Conservation (phyloP, 2,888 invertebrate genomes). For the Pegoplata infirma region DNA sequence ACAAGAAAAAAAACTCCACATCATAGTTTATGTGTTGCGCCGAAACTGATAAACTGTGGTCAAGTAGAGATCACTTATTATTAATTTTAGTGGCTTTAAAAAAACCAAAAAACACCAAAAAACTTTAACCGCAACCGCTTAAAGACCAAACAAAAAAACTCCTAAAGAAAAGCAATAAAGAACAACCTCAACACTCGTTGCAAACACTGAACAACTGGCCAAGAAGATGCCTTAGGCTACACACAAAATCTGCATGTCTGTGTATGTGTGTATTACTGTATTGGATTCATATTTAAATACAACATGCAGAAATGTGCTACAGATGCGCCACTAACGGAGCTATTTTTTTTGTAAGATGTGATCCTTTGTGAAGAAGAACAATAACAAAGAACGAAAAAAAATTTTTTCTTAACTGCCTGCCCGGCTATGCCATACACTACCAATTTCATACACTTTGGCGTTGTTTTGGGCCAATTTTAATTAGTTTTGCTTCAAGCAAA, state of each 20-base stretch:
- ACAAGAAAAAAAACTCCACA: neutral
- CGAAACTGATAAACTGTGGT: constrained; percentile 66
- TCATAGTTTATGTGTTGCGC: constrained; percentile 34
- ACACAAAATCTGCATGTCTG: neutral
- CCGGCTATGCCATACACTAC: neutral
- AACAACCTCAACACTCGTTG: constrained; percentile 28
- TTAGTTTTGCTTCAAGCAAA: constrained; percentile 75
- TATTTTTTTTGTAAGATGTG: constrained; percentile 13
- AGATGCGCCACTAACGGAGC: constrained; percentile 59
- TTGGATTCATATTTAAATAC: constrained; percentile 1
- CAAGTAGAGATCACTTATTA: constrained; percentile 76
- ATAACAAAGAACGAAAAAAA: neutral
- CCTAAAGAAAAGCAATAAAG: constrained; percentile 23
- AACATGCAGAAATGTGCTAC: constrained; percentile 21
- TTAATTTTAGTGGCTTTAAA: constrained; percentile 75
- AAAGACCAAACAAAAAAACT: too few species aligned
- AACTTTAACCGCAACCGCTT: constrained; percentile 38
- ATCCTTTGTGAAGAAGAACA: constrained; percentile 21
- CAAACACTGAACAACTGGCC: constrained; percentile 48
- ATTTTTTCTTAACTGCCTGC: constrained; percentile 41
- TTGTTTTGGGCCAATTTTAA: constrained; percentile 76
- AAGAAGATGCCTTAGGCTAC: constrained; percentile 19
- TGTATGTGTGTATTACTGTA: neutral
- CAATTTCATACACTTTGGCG: constrained; percentile 47
- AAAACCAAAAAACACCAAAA: constrained; percentile 66